Evolutionary conservation across 30 jellyfish, hydroid and myxozoan genomes (phyloP), one percentile per base, ranked within the genome.

Genomic region (Hydractinia echinata): DNA sequence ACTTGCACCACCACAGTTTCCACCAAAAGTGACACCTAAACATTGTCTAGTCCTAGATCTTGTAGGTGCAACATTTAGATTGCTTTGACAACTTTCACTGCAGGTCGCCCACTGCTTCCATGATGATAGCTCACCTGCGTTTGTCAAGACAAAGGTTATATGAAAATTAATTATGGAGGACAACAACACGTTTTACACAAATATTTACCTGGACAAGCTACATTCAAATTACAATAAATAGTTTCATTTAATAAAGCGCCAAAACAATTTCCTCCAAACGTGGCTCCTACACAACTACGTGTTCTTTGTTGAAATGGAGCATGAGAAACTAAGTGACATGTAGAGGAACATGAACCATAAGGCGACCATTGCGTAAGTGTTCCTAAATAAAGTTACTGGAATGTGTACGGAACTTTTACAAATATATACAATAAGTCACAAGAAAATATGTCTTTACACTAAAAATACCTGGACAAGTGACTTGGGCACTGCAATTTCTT

Each of bases 131-230:
- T 53, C 30, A 49, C 83, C 83, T 74, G 21, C 30, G 19, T 60
- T 30, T 30, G 44, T 30, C 44, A 30, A 30, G 44, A 30, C 44
- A 30, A 30, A 30, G 44, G 44, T 30, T 30, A 30, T 30, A 30
- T 30, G 44, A 30, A 30, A 30, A 30, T 0, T 30, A 30, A 30
- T 30, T 30, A 30, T 30, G 44, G 44, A 30, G 44, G 44, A 30
- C 1, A 30, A 2, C 44, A 30, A 30, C 44, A 30, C 44, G 44
- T 30, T 30, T 30, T 30, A 30, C 44, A 30, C 44, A 30, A 30
- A 30, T 30, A 30, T 30, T 19, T 74, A 74, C 83, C 83, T 20
- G 83, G 83, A 74, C 83, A 74, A 8, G 68, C 83, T 8, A 74
- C 83, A 30, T 74, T 52, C n/a, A 58, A 54, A 55, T 74, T 74